Conservation (phyloP, 2,113 vertebrate genomes). For the Misgurnus mizolepis region DNA sequence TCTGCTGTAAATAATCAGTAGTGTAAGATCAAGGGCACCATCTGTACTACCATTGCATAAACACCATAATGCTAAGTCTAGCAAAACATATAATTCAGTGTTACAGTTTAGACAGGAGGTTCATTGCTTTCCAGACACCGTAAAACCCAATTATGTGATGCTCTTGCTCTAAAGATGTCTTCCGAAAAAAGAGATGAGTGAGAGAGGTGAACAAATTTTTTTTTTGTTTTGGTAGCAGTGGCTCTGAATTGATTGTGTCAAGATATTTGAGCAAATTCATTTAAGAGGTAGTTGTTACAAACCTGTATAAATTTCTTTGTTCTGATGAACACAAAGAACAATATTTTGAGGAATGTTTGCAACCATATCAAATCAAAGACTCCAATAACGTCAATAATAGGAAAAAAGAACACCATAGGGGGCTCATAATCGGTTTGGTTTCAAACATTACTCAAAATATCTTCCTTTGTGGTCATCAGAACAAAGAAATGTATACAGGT, state of each 20-base stretch:
- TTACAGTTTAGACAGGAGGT: slow-evolving; percentile 40
- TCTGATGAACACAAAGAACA: no score
- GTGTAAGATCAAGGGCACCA: slow-evolving; percentile 22
- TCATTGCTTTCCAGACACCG: slow-evolving; percentile 32
- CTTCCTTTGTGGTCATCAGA: no score
- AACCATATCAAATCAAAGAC: no score
- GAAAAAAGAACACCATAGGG: no score
- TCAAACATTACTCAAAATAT: no score
- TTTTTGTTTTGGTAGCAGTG: no score
- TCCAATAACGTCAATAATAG: no score
- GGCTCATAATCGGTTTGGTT: no score
- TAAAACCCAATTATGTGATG: slow-evolving; percentile 19
- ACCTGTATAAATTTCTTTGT: no score
- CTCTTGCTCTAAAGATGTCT: neutral
- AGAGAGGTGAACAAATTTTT: neutral
- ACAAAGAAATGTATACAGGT: no score
- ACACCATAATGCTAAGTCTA: slow-evolving; percentile 5
- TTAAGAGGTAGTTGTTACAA: neutral
- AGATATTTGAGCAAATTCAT: neutral
- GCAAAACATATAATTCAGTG: slow-evolving; percentile 27
- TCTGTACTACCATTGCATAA: slow-evolving; percentile 26
- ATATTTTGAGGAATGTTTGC: no score
- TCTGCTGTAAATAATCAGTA: slow-evolving; percentile 11
- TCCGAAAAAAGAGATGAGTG: neutral
- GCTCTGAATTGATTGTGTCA: neutral